Percentiles rank a stretch among this genome's conserved stretches.
Evolutionary conservation across 1,140 invertebrate genomes (phyloP).

Genomic region (Aphelenchoides besseyi): DNA sequence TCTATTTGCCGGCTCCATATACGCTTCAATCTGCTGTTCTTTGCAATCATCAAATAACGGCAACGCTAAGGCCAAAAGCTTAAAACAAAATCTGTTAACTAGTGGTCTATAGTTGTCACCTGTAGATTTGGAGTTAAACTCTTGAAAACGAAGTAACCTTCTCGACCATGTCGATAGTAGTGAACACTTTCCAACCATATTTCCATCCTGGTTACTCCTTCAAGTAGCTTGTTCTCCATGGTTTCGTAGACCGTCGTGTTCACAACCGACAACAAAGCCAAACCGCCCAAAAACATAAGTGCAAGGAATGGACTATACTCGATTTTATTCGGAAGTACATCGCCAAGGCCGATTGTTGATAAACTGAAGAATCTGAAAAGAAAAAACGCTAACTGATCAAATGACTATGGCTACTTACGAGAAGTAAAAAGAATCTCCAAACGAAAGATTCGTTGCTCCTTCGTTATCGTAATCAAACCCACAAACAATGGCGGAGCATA

Average conservation of each 20-base stretch:
- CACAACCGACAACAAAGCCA: slow-evolving; percentile 39
- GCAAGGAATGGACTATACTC: slow-evolving; percentile 39
- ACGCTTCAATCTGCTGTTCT: slow-evolving; percentile 14
- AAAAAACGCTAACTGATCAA: slow-evolving; percentile 22
- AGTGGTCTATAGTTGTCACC: slow-evolving; percentile 14
- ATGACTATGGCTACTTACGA: slow-evolving; percentile 23
- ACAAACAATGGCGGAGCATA: slow-evolving; percentile 27
- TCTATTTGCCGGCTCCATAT: slow-evolving; percentile 18
- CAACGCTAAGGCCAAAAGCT: slow-evolving; percentile 33
- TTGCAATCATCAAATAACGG: slow-evolving; percentile 30
- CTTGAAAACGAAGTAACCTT: slow-evolving; percentile 37
- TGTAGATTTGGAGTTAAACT: slow-evolving; percentile 33
- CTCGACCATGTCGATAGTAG: slow-evolving; percentile 23
- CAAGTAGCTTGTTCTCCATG: slow-evolving; percentile 28
- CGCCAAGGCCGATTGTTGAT: slow-evolving; percentile 37
- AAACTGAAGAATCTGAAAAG: slow-evolving; percentile 12
- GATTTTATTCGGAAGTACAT: slow-evolving; percentile 49
- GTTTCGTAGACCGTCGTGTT: slow-evolving; percentile 37
- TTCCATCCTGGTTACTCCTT: slow-evolving; percentile 26
- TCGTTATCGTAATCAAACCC: slow-evolving; percentile 32
- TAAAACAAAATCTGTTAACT: slow-evolving; percentile 20
- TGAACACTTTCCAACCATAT: slow-evolving; percentile 31
- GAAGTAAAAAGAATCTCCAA: slow-evolving; percentile 39
- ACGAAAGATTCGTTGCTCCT: slow-evolving; percentile 6
- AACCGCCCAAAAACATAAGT: slow-evolving; percentile 36